Evolutionary conservation across 2,888 invertebrate genomes (phyloP), one percentile per base, ranked within the genome.

Genomic region (Leucophenga montana): DNA sequence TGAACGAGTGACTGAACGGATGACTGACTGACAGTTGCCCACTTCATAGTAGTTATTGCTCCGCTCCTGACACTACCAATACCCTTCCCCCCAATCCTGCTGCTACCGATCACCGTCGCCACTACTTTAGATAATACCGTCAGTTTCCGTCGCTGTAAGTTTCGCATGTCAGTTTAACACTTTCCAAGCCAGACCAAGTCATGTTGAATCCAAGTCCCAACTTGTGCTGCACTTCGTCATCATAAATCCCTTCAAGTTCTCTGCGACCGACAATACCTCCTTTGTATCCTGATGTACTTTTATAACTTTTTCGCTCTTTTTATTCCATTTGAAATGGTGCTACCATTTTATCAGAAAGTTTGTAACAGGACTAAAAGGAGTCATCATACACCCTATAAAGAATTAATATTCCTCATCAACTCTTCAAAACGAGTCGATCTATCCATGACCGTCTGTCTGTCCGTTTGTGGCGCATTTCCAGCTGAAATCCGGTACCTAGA

Each of bases 91-190:
- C 8, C 13, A 13, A 4, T 16, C 46, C 22, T 3, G 13, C 20
- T 44, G 20, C 13, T 64, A 44, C 39, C 64, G n/a, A 16, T 39
- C 54, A 62, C 4, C 27, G 8, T 18, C 50, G 50, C n/a, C 16
- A 16, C 16, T 18, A 16, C 50, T 18, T 57, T 48, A 6, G 16
- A 14, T 54, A 18, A 16, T 65, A 44, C 39, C 64, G 16, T 39
- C 54, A 62, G 54, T 61, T 67, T 77, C 79, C 73, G 83, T n/a
- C n/a, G n/a, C n/a, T n/a, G n/a, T n/a, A n/a, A n/a, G n/a, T n/a
- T n/a, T n/a, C 73, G 82, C 85, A 83, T 85, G 82, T 82, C 82
- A 82, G 85, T 82, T 82, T 85, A 85, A 78, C 82, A 82, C 82
- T 79, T 80, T 61, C 59, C 18, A 62, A 46, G 46, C 39, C 18